Base-by-base conservation (phyloP, 2,113 vertebrate genomes). In the Pitta sordida region DNA sequence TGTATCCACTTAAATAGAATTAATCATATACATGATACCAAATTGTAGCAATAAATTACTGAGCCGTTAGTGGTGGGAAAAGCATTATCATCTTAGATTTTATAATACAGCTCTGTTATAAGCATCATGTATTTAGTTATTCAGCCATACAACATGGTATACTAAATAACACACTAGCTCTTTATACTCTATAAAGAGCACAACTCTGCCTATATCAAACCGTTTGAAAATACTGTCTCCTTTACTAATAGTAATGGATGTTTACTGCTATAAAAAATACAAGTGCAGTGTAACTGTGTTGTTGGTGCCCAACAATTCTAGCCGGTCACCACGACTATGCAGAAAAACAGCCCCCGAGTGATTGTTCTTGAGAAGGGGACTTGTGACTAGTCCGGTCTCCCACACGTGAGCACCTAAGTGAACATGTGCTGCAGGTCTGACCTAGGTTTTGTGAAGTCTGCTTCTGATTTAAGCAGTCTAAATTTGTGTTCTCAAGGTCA, bases 41-140 rank as follows among this genome's bases (percentile, higher is more conserved):
- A 95, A 97, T 67, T 87, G 84, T 68, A 91, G 32, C 52, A 94
- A 97, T 95, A 97, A 96, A 97, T 96, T 96, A 90, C 84, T 80
- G 83, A 91, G 75, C 70, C 83, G 83, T 88, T 90, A 64, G 75
- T 69, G 77, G 53, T 87, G 39, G 65, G 81, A 94, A 83, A 94
- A 64, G 29, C 12, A 92, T 80, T 92, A 94, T 91, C 68, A 52
- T 70, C 91, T 63, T 93, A 79, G 87, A 52, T 53, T 65, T 88
- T 60, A 82, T 3, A 16, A 91, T 88, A 77, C 78, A 94, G 51
- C 59, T 68, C 59, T 78, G 64, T 37, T 86, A 53, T 9, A 89
- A 37, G 39, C 30, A 46, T 64, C 49, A 15, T 53, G 55, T 94
- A 23, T 91, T 90, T 79, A 82, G n/a, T 86, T 95, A 86, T 73